Percentiles rank a stretch among this genome's conserved stretches.
phyloP scores from a whole-genome alignment of 1,140 invertebrate species.

The Caenorhabditis latens region DNA sequence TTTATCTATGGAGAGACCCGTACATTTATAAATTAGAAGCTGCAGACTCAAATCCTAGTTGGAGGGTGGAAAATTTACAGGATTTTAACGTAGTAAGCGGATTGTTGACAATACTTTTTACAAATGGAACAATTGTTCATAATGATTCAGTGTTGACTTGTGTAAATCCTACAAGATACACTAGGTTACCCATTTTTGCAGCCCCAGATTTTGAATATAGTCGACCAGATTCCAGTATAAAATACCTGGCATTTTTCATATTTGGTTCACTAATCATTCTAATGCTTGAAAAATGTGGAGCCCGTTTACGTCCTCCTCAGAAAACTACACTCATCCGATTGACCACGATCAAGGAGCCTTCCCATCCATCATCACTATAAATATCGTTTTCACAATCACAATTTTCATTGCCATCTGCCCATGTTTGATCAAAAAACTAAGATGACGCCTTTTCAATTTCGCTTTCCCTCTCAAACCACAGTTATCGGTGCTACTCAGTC shows the following conservation, averaged over 20 bases:
- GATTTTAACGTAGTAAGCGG: background rate
- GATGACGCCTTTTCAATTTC: slow-evolving; percentile 1
- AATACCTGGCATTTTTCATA: no score
- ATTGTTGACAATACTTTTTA: background rate
- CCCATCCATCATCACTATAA: no score
- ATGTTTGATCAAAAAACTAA: background rate
- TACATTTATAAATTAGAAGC: background rate
- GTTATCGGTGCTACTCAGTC: background rate
- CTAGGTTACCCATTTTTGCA: background rate
- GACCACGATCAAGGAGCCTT: no score
- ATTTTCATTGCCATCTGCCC: no score
- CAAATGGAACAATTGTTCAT: background rate
- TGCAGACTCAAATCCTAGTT: background rate
- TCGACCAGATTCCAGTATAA: background rate
- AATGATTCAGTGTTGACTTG: background rate
- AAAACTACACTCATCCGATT: no score
- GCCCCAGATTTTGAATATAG: background rate
- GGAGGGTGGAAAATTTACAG: background rate
- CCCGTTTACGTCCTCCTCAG: background rate
- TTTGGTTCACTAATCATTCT: no score
- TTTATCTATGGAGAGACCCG: slow-evolving; percentile 8
- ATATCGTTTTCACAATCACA: no score
- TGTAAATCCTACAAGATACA: background rate
- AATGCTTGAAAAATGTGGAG: background rate
- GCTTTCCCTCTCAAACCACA: background rate